These are phyloP conservation scores for Holcopasites calliopsidis DNA, from an alignment of 1,140 invertebrate genomes.

Conservation along the genomic window DNA sequence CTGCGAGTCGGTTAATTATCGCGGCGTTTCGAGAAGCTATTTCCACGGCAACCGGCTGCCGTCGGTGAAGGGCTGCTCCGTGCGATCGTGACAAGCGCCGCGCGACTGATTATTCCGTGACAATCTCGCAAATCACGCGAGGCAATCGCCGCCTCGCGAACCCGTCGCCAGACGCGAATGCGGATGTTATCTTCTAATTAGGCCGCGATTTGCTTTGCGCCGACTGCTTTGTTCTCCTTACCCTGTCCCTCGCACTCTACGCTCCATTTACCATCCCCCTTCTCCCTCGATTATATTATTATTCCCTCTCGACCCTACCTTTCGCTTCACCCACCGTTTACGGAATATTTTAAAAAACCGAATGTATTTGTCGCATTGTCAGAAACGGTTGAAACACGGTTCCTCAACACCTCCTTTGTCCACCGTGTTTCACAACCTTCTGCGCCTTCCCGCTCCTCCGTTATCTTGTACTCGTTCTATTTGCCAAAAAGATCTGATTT, in stretches of 20 bases:
- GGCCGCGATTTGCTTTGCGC: constrained; percentile 15
- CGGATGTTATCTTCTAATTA: constrained; percentile 30
- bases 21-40: constrained; percentile 14
- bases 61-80: background rate
- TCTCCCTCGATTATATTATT: background rate
- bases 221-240: background rate
- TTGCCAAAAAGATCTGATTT: background rate
- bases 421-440: too few relatives aligned
- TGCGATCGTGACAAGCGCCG: background rate
- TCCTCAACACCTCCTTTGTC: too few relatives aligned
- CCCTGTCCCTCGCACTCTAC: background rate
- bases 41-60: constrained; percentile 37
- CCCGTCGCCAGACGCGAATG: background rate
- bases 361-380: too few relatives aligned
- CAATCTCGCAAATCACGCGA: constrained; percentile 9
- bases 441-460: too few relatives aligned
- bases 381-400: too few relatives aligned
- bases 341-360: too few relatives aligned
- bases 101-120: constrained; percentile 12
- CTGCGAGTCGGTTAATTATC: constrained; percentile 41
- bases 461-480: too few relatives aligned
- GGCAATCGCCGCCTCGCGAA: constrained; percentile 6
- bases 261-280: background rate
- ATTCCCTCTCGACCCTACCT: too few relatives aligned
- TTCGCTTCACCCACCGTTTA: too few relatives aligned